Evolutionary conservation across 1,140 invertebrate species (phyloP), one percentile per base, ranked within the genome.

Genomic region (Zaprionus camerounensis): DNA sequence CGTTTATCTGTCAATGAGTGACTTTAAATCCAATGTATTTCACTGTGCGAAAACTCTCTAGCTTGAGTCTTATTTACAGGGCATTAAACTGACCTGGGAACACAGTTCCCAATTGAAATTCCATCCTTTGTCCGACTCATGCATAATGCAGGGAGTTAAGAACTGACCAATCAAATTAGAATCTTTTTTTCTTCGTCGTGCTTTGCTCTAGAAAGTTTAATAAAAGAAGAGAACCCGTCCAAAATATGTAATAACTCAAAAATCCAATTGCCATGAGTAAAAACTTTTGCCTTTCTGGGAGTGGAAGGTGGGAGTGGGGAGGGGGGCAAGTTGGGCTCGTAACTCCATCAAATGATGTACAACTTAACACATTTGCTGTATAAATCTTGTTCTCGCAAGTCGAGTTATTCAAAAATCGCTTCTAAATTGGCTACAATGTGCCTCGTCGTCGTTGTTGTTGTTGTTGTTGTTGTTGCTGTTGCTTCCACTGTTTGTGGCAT

Each of bases 291-390:
- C 66, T 73, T 34, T 34, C 46, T 38, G n/a, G 5, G 5, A 3
- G 34, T 3, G 31, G 2, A 34, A 3, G 31, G 11, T 34, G 31
- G 57, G 13, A 34, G n/a, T 68, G 46, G 38, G 41, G 15, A 4
- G 2, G 13, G 46, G n/a, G 66, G 71, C 22, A 62, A 63, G 65
- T 61, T 66, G 55, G 73, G 69, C 76, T 72, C 73, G 83, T 91
- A 91, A 91, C 88, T 91, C 79, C 84, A 91, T 91, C 88, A 91
- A 91, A 91, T 91, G 86, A 91, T 90, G 88, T 91, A 91, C 88
- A 91, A 91, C 87, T 91, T 91, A 91, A 87, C 87, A 91, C 87
- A 91, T 91, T 90, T 91, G 88, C 88, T 74, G 66, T 62, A 91
- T 91, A 91, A 91, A 91, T 91, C 88, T 91, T 90, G 85, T 90